Percentiles rank a stretch among this genome's conserved stretches.
Evolutionary conservation across 2,797 vertebrate genomes (phyloP).

Genomic region (Cynodonichthys magdalenae): DNA sequence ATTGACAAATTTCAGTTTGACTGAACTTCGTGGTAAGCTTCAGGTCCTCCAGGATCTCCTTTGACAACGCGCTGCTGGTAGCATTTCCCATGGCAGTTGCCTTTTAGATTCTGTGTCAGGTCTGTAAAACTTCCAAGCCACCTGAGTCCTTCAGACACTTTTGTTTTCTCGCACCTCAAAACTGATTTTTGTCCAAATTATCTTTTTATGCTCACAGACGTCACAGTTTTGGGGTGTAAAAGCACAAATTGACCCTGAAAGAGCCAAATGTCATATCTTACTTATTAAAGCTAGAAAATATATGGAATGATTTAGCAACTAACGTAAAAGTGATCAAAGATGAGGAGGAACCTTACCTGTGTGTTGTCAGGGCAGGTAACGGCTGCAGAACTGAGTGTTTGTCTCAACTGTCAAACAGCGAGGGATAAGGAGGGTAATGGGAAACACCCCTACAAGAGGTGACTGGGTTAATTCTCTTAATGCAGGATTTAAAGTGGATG

Average conservation of each 20-base stretch:
- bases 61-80: conserved; percentile 82
- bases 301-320: neutral
- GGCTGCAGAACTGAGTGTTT: conserved; percentile 30
- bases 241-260: conserved; percentile 27
- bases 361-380: conserved; percentile 36
- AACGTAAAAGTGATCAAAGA: neutral
- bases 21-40: conserved; percentile 83
- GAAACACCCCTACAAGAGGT: conserved; percentile 65
- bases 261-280: neutral
- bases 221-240: conserved; percentile 1
- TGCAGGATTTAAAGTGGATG: conserved; percentile 80
- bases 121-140: conserved; percentile 34
- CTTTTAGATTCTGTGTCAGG: conserved; percentile 27
- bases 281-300: neutral
- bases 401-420: conserved; percentile 32
- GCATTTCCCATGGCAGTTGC: conserved; percentile 79
- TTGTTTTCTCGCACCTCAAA: conserved; percentile 14
- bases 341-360: conserved; percentile 47
- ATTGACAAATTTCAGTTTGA: conserved; percentile 79
- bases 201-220: neutral
- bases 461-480: conserved; percentile 82
- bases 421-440: conserved; percentile 61
- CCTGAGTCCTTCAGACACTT: conserved; percentile 31
- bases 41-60: conserved; percentile 86
- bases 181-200: conserved; percentile 13